Base-by-base conservation (phyloP, 53 echinoderm and acorn worm species). In the Zoroaster sp. region DNA sequence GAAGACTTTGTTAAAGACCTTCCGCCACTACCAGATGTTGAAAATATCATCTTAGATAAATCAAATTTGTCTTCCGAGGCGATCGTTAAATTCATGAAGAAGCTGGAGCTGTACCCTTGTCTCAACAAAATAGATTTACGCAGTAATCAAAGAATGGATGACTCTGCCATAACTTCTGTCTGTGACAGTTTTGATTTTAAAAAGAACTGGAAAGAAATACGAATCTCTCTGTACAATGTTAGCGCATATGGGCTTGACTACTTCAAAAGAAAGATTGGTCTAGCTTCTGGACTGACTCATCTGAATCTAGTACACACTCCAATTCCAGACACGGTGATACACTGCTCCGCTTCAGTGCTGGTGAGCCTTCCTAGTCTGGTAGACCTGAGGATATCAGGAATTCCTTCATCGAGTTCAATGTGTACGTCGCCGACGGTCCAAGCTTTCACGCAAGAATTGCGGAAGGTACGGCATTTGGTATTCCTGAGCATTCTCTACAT, bases 301-400 rank as follows among this genome's bases (percentile, higher is more conserved):
- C 53, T 92, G 14, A 83, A 92, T 30, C 88, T 92, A 8, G 92
- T 92, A 12, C 92, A 92, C 73, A 80, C 92, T 28, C 92, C 92
- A 12, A 66, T 74, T 21, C 88, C 92, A 35, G 83, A 88, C 53
- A 83, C 45, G 35, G 92, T 92, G 71, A 68, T 92, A 4, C 35
- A 47, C 23, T 75, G 80, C 74, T 66, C 40, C 28, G 92, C 92
- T 35, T 21, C 31, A 17, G 52, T 87, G 21, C 53, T 88, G 8
- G 67, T 76, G 20, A 39, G 38, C 31, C 75, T 92, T 34, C 52
- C 75, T 38, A 35, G 51, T 17, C 40, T 92, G 37, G 66, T 40
- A 20, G 92, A 92, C 47, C 82, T 92, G 20, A 74, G 92, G 38
- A 92, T 88, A 49, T 92, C 92, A 3, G 92, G 82, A 3, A 92